phyloP scores from a whole-genome alignment of 1,140 invertebrate genomes.

The Ceratosolen fusciceps region DNA sequence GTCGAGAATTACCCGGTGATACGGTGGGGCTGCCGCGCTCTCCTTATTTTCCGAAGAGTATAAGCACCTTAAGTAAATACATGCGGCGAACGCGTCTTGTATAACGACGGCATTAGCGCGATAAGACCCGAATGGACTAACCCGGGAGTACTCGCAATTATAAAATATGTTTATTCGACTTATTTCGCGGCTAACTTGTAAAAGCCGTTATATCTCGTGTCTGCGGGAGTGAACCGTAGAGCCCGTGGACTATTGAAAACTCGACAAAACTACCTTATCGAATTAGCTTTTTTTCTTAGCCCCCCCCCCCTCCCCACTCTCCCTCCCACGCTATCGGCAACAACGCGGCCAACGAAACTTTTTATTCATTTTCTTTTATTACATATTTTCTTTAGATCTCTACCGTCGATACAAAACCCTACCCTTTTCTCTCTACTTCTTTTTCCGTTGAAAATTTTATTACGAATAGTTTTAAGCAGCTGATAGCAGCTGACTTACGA shows the following conservation, averaged over 20 bases:
- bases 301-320: too few relatives aligned
- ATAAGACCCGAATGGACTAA: constrained; percentile 16
- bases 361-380: background rate
- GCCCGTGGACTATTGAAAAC: background rate
- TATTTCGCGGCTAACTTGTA: constrained; percentile 35
- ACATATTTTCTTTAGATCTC: too few relatives aligned
- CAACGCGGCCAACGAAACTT: background rate
- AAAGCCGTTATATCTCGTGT: too few relatives aligned
- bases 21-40: constrained; percentile 13
- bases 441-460: too few relatives aligned
- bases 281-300: background rate
- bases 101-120: constrained; percentile 26
- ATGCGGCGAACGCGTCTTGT: background rate
- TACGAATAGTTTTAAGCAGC: too few relatives aligned
- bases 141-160: constrained; percentile 5
- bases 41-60: constrained; percentile 42
- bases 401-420: too few relatives aligned
- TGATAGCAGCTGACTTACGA: too few relatives aligned
- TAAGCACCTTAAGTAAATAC: constrained; percentile 35
- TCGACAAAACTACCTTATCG: background rate
- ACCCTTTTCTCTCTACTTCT: too few relatives aligned
- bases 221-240: background rate
- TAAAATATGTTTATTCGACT: constrained; percentile 40
- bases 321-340: background rate
- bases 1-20: constrained; percentile 47